Conservation (phyloP, 1,140 invertebrate species). For the Drosophila obscura region DNA sequence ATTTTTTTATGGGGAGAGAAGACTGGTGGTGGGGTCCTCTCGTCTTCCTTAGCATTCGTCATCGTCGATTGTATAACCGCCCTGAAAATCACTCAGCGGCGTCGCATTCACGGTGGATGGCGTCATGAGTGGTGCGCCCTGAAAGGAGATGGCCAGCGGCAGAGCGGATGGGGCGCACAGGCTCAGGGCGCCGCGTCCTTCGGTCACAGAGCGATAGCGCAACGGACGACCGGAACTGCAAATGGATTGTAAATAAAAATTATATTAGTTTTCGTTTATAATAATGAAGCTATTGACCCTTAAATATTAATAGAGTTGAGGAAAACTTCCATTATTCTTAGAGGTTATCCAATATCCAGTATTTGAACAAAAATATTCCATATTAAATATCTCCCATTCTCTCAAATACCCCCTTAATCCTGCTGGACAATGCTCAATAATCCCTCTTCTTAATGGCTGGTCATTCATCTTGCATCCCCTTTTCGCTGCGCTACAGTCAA, state of each 20-base stretch:
- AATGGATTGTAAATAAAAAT: conserved; percentile 45
- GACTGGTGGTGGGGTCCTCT: not conserved
- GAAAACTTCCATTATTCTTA: too few relatives aligned
- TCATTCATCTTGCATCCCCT: conserved; percentile 33
- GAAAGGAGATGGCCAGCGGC: conserved; percentile 87
- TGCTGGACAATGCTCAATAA: conserved; percentile 1
- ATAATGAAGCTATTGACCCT: too few relatives aligned
- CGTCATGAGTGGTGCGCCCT: conserved; percentile 86
- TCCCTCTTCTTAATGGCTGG: conserved; percentile 42
- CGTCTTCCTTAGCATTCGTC: conserved; percentile 71
- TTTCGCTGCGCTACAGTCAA: conserved; percentile 4
- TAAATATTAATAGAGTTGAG: too few relatives aligned
- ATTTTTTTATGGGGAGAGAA: conserved; percentile 3
- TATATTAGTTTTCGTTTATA: not conserved
- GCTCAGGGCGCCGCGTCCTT: conserved; percentile 85
- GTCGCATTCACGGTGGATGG: conserved; percentile 82
- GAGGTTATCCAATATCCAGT: not conserved
- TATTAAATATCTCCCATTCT: not conserved
- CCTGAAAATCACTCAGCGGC: conserved; percentile 80
- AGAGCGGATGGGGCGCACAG: conserved; percentile 86
- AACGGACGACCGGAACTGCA: conserved; percentile 86
- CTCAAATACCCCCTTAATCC: not conserved
- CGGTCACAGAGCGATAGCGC: conserved; percentile 87
- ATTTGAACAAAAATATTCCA: not conserved
- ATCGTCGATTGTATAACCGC: conserved; percentile 77